A percentile compares a stretch with the other conserved stretches of the same genome.
Evolutionary conservation across 30 jellyfish, hydroid and myxozoan genomes (phyloP).

Genomic region (Aurelia aurita): DNA sequence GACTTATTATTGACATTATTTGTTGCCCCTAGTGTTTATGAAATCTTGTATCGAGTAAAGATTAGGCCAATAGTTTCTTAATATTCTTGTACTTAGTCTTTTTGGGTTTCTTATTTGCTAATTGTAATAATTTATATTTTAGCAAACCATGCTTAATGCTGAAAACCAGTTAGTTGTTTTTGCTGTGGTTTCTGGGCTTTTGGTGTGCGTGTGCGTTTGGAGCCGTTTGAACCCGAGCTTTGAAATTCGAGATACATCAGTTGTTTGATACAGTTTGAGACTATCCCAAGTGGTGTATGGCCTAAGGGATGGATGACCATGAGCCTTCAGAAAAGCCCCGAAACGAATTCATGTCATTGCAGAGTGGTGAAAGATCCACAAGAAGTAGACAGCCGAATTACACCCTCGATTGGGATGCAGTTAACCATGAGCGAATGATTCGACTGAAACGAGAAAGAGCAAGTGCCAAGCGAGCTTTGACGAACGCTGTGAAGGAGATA

Average conservation of each 20-base stretch:
- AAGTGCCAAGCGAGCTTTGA: conserved; percentile 57
- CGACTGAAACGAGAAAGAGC: conserved; percentile 48
- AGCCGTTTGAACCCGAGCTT: no score
- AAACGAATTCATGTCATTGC: conserved; percentile 55
- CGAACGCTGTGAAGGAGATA: conserved; percentile 44
- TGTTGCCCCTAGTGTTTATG: not conserved
- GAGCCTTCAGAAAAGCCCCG: conserved; percentile 32
- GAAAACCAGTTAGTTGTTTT: conserved; percentile 9
- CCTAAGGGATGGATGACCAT: conserved; percentile 23
- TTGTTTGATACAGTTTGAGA: conserved; percentile 50
- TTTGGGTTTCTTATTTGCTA: conserved; percentile 3
- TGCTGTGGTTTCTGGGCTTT: conserved; percentile 31
- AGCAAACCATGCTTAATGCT: conserved; percentile 47
- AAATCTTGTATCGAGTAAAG: not conserved
- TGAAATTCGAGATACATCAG: conserved; percentile 34
- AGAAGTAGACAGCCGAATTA: conserved; percentile 33
- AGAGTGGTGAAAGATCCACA: conserved; percentile 20
- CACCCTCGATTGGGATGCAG: conserved; percentile 42
- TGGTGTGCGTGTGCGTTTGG: conserved; percentile 13
- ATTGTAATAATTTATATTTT: conserved; percentile 9
- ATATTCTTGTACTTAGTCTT: not conserved
- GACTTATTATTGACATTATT: no score
- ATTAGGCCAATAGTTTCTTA: conserved; percentile 23
- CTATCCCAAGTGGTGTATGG: conserved; percentile 41
- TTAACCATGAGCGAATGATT: conserved; percentile 45